phyloP scores from a whole-genome alignment of 2,797 vertebrate species.

The Hyperoplus immaculatus region DNA sequence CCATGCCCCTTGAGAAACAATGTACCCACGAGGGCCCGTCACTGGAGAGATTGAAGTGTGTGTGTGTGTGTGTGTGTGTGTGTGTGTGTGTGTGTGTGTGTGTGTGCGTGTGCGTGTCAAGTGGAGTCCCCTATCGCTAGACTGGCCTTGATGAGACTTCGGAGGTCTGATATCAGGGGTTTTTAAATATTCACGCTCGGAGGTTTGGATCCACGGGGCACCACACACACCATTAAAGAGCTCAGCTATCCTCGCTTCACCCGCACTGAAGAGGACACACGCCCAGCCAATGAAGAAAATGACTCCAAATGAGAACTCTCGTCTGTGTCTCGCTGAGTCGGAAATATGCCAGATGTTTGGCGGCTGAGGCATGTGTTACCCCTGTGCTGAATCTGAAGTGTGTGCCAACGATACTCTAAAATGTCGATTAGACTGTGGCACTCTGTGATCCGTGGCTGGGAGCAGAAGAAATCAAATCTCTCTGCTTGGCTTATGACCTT shows the following conservation, averaged over 20 bases:
- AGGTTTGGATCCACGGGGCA: constrained; percentile 60
- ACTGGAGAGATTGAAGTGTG: constrained; percentile 46
- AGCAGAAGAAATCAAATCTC: not conserved
- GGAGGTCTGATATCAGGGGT: constrained; percentile 61
- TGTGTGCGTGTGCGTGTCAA: constrained; percentile 36
- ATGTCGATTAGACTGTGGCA: constrained; percentile 58
- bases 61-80: constrained; percentile 10
- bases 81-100: constrained; percentile 3
- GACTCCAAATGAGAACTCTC: constrained; percentile 58
- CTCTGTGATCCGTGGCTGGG: constrained; percentile 48
- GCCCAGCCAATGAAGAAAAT: constrained; percentile 48
- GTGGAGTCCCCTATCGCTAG: constrained; percentile 55
- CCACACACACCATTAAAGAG: constrained; percentile 63
- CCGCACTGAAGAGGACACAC: constrained; percentile 52
- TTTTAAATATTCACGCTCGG: constrained; percentile 78
- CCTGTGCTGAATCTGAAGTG: constrained; percentile 34
- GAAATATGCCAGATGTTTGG: constrained; percentile 73
- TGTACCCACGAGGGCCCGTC: constrained; percentile 65
- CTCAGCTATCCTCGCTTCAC: constrained; percentile 67
- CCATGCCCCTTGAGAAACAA: constrained; percentile 75
- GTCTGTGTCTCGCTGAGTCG: constrained; percentile 58
- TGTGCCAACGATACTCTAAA: constrained; percentile 47
- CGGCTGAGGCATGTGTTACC: constrained; percentile 55
- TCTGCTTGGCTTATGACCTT: constrained; percentile 60
- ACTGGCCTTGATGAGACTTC: constrained; percentile 68